phyloP scores from a whole-genome alignment of 2,797 vertebrate genomes.

The Echeneis naucrates region DNA sequence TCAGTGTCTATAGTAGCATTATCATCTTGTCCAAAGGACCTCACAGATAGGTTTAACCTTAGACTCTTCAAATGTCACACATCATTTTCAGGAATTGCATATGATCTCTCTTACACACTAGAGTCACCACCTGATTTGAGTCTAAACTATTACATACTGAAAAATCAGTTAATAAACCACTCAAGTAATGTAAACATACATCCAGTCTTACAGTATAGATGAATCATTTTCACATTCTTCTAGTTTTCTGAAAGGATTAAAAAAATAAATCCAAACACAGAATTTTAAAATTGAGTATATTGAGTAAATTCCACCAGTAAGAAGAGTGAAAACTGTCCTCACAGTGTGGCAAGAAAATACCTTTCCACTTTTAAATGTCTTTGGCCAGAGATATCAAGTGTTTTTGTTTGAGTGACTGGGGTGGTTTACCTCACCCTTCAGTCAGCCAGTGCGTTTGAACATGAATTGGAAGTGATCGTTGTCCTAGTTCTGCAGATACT shows the following conservation, averaged over 20 bases:
- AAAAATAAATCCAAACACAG: background rate
- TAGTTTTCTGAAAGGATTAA: background rate
- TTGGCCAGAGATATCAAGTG: background rate
- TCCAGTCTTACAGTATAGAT: background rate
- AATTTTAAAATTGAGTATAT: background rate
- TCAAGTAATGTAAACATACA: background rate
- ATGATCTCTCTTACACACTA: constrained; percentile 11
- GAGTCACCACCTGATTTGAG: background rate
- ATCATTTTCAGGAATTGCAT: constrained; percentile 25
- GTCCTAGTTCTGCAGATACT: background rate
- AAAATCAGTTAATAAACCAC: background rate
- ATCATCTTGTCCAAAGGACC: constrained; percentile 20
- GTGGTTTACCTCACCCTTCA: background rate
- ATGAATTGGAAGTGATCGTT: background rate
- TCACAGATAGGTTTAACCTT: constrained; percentile 12
- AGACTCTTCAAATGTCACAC: constrained; percentile 30
- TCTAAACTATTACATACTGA: background rate
- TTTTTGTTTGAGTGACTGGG: background rate
- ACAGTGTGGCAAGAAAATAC: background rate
- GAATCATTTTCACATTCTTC: background rate
- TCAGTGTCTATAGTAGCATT: constrained; percentile 29
- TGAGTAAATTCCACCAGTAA: background rate
- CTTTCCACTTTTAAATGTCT: background rate
- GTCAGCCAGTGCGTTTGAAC: background rate
- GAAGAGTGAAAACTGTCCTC: background rate